phyloP scores from a whole-genome alignment of 2,113 vertebrate genomes.

The Lagopus muta region DNA sequence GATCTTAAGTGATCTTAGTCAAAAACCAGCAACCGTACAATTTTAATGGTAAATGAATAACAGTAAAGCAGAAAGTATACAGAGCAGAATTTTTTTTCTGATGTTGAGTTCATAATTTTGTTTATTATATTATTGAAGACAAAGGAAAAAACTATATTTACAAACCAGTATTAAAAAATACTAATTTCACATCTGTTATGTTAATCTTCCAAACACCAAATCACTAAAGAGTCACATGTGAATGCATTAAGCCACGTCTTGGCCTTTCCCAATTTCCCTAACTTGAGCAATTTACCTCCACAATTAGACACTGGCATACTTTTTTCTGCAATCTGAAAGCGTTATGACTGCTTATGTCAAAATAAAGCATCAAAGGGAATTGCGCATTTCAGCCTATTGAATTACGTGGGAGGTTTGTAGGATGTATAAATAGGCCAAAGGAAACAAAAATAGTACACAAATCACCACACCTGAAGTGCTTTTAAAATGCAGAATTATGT shows the following conservation, averaged over 20 bases:
- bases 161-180: conserved; percentile 21
- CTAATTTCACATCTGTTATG: conserved; percentile 50
- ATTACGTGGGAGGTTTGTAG: neutral
- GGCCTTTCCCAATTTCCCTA: conserved; percentile 2
- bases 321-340: conserved; percentile 19
- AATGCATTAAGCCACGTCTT: neutral
- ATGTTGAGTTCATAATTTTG: neutral
- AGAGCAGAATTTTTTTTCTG: neutral
- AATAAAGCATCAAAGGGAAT: neutral
- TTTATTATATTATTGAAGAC: neutral
- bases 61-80: neutral
- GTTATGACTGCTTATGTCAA: conserved; percentile 24
- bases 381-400: conserved; percentile 15
- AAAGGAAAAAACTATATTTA: conserved; percentile 19
- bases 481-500: neutral
- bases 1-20: neutral
- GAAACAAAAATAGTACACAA: neutral
- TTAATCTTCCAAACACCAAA: neutral
- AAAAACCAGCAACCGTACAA: neutral
- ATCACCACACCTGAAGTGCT: neutral
- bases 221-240: neutral
- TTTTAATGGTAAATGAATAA: neutral
- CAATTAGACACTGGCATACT: conserved; percentile 3
- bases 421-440: neutral
- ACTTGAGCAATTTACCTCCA: neutral